phyloP scores from a whole-genome alignment of 2,888 invertebrate genomes.

The Metallyticus violacea region DNA sequence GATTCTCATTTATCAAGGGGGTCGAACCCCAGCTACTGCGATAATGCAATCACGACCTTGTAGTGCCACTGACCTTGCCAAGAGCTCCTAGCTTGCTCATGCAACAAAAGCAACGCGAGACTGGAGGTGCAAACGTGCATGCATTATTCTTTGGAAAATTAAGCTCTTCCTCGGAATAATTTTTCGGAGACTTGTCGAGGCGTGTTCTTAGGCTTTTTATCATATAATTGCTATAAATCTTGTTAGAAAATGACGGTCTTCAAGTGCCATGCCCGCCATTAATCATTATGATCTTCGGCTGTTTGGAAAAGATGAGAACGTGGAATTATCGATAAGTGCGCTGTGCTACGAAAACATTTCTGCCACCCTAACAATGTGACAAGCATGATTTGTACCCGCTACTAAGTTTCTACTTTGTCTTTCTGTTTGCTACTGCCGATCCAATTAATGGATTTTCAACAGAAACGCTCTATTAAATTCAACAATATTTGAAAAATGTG shows the following conservation, averaged over 20 bases:
- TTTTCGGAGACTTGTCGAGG: background rate
- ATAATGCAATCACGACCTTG: background rate
- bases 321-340: background rate
- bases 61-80: background rate
- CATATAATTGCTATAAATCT: background rate
- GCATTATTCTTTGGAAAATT: background rate
- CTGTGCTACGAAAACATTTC: background rate
- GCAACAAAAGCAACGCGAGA: background rate
- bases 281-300: background rate
- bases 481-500: too few species aligned
- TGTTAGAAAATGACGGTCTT: background rate
- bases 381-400: background rate
- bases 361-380: background rate
- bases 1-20: too few species aligned
- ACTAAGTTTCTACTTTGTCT: too few species aligned
- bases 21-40: background rate
- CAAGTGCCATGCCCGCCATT: background rate
- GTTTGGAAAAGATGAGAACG: background rate
- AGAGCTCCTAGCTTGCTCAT: background rate
- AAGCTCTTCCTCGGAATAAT: background rate
- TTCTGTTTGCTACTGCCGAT: too few species aligned
- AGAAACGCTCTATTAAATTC: too few species aligned
- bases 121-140: background rate
- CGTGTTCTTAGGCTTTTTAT: background rate
- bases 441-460: too few species aligned